These are phyloP conservation scores for Ormyrus nitidulus DNA, from an alignment of 2,888 invertebrate genomes.

Conservation along the genomic window DNA sequence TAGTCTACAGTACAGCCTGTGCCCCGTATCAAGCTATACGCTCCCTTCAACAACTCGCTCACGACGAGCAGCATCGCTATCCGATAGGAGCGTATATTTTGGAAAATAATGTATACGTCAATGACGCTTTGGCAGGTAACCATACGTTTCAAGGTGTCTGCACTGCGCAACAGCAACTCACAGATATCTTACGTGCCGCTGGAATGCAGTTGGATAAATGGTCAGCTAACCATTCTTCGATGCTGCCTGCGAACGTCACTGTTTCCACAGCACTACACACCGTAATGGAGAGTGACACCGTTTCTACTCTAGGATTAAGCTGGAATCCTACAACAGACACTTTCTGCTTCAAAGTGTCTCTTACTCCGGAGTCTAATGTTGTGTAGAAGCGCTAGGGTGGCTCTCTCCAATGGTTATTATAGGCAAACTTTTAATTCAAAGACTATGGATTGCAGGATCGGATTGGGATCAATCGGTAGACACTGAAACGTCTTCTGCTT, in stretches of 20 bases:
- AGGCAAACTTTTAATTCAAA: neutral
- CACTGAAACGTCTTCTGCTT: neutral
- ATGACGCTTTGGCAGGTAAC: slow-evolving; percentile 10
- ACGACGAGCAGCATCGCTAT: slow-evolving; percentile 31
- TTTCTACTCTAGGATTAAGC: neutral
- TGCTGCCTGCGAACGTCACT: neutral
- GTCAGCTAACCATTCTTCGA: neutral
- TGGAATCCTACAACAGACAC: neutral
- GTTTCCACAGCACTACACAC: neutral
- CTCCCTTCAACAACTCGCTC: slow-evolving; percentile 25
- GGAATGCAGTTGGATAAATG: neutral
- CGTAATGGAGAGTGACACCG: neutral
- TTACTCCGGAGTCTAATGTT: too few relatives aligned
- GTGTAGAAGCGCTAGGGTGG: neutral
- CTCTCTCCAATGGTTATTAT: neutral
- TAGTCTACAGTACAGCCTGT: slow-evolving; percentile 23
- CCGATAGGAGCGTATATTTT: slow-evolving; percentile 23
- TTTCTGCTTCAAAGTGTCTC: neutral
- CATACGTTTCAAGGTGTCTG: neutral
- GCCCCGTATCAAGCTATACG: slow-evolving; percentile 35
- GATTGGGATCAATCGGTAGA: neutral
- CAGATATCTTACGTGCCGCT: neutral
- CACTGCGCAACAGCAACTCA: neutral
- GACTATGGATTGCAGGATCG: neutral
- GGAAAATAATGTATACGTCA: slow-evolving; percentile 41